A percentile compares a stretch with the other conserved stretches of the same genome.
phyloP scores from a whole-genome alignment of 2,888 invertebrate genomes.

The Digitonthophagus gazella region DNA sequence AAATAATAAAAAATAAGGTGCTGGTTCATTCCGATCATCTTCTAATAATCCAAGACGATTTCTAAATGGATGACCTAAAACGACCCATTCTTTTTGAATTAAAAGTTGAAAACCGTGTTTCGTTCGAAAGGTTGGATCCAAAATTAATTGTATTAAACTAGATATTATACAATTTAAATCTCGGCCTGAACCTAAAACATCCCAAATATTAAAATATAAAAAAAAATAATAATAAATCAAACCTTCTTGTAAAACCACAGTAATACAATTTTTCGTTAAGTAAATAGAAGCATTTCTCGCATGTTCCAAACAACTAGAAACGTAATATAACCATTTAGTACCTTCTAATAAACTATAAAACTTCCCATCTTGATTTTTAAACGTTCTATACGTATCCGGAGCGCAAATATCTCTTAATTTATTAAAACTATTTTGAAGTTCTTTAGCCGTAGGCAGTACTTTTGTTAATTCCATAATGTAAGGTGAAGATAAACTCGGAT shows the following conservation, averaged over 20 bases:
- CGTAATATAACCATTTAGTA: conserved; percentile 82
- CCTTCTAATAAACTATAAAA: conserved; percentile 76
- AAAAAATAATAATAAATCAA: too few relatives aligned
- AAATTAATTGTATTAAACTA: conserved; percentile 79
- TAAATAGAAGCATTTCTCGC: conserved; percentile 70
- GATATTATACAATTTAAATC: conserved; percentile 87
- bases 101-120: conserved; percentile 85
- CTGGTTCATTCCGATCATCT: conserved; percentile 63
- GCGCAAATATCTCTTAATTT: conserved; percentile 75
- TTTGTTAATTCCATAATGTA: conserved; percentile 66
- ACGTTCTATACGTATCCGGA: conserved; percentile 67
- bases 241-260: conserved; percentile 87
- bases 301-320: conserved; percentile 73
- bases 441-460: conserved; percentile 61
- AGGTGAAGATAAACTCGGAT: conserved; percentile 59
- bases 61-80: conserved; percentile 77
- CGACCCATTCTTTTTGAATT: conserved; percentile 93
- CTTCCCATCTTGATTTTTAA: conserved; percentile 76
- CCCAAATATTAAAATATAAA: too few relatives aligned
- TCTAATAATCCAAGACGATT: conserved; percentile 67
- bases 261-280: conserved; percentile 55
- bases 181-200: conserved; percentile 72
- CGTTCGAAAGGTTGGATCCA: conserved; percentile 82
- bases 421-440: conserved; percentile 63
- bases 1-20: conserved; percentile 87